Evolutionary conservation across 1,140 invertebrate species (phyloP), one percentile per base, ranked within the genome.

Genomic region (Drosophila santomea): DNA sequence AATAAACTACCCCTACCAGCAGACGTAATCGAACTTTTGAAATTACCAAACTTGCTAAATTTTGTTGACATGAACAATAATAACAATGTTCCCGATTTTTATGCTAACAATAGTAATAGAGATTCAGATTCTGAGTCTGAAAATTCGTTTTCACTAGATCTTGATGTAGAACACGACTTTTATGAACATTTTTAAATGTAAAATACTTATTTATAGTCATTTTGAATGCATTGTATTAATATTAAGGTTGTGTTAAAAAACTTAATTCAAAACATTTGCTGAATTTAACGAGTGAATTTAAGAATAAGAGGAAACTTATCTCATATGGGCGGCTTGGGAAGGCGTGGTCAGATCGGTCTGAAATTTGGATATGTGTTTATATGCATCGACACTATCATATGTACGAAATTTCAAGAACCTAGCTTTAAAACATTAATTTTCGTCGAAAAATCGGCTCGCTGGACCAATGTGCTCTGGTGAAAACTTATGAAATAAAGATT

Each of bases 151-250:
- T 59, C 43, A 59, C 48, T 59, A 59, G 43, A 48, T 47, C 23
- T 59, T 47, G 44, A 36, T 59, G 59, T 63, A 56, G 41, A 63
- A 56, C 20, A 20, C 20, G 20, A 20, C 20, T 44, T 23, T 62
- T 45, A 58, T n/a, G 5, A 50, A 66, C 50, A 20, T 64, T 55
- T 56, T 57, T 20, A 66, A 35, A 64, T 48, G 32, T 36, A 56
- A 56, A 48, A 56, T 55, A 39, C 41, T 56, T 57, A 56, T 56
- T 56, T 39, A 56, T 64, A 50, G 48, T 50, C 3, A 50, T 20
- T 20, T 20, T 20, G 20, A 20, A 20, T 20, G 20, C 20, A 20
- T 20, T 20, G 20, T 20, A 20, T 20, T 20, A 20, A 20, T 20
- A 36, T 36, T 8, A 10, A 36, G 11, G 35, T 36, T 12, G 7